These are phyloP conservation scores for Chrysomela aeneicollis DNA, from an alignment of 2,888 invertebrate species.

Conservation along the genomic window DNA sequence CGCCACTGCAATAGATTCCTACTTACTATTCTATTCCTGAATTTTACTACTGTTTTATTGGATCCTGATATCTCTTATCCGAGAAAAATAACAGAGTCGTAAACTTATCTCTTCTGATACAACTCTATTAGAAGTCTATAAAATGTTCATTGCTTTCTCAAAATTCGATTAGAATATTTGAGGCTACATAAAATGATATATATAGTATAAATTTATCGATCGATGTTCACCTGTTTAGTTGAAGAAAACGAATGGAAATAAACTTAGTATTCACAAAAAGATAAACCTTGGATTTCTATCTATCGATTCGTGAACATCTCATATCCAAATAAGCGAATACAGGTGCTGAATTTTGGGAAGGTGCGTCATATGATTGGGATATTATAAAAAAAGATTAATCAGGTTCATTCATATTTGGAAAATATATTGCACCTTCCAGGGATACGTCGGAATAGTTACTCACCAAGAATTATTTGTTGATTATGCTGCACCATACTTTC, in stretches of 20 bases:
- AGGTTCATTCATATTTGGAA: no score
- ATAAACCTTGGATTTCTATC: no score
- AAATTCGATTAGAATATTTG: not conserved
- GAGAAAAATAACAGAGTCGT: not conserved
- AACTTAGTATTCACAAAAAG: no score
- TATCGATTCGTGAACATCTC: no score
- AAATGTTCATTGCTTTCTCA: not conserved
- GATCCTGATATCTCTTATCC: not conserved
- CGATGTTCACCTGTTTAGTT: not conserved
- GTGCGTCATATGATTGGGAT: no score
- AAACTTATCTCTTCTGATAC: not conserved
- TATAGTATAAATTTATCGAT: not conserved
- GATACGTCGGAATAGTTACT: no score
- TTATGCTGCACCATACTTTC: no score
- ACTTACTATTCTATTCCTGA: not conserved
- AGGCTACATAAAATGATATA: not conserved
- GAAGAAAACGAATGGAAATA: not conserved
- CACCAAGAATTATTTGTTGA: no score
- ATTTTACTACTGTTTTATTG: not conserved
- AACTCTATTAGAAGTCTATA: constrained; percentile 1
- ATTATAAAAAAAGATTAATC: no score
- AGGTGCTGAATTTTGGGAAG: no score
- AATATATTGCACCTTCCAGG: no score
- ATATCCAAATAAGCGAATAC: no score
- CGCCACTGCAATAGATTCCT: not conserved